Evolutionary conservation across 2,113 vertebrate species (phyloP).

Genomic region (Notechis scutatus): DNA sequence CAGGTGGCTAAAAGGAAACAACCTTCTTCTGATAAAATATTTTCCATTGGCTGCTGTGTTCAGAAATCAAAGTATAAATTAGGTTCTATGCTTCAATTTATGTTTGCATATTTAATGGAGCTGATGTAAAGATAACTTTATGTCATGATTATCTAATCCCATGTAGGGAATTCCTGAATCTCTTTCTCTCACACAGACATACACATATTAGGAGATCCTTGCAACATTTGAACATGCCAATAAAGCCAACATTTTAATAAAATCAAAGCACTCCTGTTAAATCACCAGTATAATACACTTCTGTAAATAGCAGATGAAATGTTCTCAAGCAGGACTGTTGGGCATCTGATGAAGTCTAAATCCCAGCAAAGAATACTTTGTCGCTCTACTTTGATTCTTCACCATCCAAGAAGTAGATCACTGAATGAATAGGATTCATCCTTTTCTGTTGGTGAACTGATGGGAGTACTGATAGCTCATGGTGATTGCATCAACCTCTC

Average conservation of each 20-base stretch:
- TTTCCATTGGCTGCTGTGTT: constrained; percentile 64
- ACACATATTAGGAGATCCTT: neutral
- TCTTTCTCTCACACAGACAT: neutral
- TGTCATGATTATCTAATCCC: neutral
- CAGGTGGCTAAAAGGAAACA: constrained; percentile 61
- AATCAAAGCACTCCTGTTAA: neutral
- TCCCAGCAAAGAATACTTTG: neutral
- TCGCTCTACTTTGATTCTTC: neutral
- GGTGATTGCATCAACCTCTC: neutral
- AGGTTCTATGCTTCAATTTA: constrained; percentile 19
- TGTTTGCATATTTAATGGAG: constrained; percentile 20
- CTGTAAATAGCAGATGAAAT: neutral
- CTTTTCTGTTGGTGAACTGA: neutral
- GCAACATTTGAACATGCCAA: neutral
- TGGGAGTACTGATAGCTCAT: neutral
- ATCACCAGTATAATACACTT: neutral
- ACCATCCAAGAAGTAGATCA: neutral
- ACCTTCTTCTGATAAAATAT: constrained; percentile 35
- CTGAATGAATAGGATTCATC: neutral
- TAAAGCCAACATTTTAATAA: neutral
- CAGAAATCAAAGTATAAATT: constrained; percentile 57
- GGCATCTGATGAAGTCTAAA: neutral
- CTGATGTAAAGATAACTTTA: constrained; percentile 9
- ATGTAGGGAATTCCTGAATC: neutral
- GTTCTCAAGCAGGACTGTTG: neutral